Base-by-base conservation (phyloP, 2,888 invertebrate species). In the Spisula solida region DNA sequence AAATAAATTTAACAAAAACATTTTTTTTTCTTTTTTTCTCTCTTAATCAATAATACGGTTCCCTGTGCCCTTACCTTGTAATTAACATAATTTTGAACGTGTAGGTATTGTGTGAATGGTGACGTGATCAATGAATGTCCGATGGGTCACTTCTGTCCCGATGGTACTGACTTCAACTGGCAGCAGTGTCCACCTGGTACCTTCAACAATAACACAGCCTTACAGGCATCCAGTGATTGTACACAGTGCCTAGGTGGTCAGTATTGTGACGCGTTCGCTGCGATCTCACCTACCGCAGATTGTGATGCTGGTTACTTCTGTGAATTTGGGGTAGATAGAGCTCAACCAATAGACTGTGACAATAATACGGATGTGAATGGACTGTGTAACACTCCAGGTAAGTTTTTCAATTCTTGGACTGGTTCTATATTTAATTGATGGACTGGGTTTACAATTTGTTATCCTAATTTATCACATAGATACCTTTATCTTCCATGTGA, bases 221-320 rank as follows among this genome's bases (percentile, higher is more conserved):
- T 96, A 56, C 88, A 93, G 12, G 82, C 70, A 8, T 88, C 82
- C n/a, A 81, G 84, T 18, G 94, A 96, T 88, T 96, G 96, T 90
- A 94, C 92, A 34, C 91, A 94, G 1, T 96, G 96, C 88, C 92
- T 94, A 4, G 96, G 96, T 0, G 96, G 96, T 14, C 90, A 94
- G 81, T 96, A 96, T 91, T 96, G 96, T 91, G 94, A 94, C 78
- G 48, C 89, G 34, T 93, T 88, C 34, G 94, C 93, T 0, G 90
- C 90, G 29, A 92, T 90, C 2, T 84, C 87, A 10, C 94, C 95
- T 0, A 91, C 94, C 10, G 96, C 94, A 0, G 90, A 87, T 56
- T 96, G 96, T 92, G 94, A 92, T 55, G 93, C 93, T 2, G 96
- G 96, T 10, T 94, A 95, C 82, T 96, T 94, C 93, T 96, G 96